Base-by-base conservation (phyloP, 2,888 invertebrate species). In the Limenitis camilla region DNA sequence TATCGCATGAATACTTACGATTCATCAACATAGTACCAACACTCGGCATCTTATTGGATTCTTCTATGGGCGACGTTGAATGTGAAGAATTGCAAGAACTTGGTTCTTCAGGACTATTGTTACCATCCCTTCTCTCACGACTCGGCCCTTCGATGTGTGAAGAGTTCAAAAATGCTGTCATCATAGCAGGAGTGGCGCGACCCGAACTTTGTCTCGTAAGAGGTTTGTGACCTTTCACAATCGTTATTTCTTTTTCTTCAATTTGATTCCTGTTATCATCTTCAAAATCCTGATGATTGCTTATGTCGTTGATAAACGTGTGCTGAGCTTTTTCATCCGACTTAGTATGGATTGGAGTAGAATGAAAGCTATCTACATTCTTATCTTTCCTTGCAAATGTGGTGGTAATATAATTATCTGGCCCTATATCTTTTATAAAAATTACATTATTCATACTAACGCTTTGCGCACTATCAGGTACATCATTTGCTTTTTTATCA, bases 331-430 rank as follows among this genome's bases (percentile, higher is more conserved):
- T 88, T 61, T 88, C 88, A 65, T 87, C 86, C 45, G 88, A 88
- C 60, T 78, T 80, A 35, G 81, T 71, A 61, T 80, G 82, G 56
- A 79, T 85, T 47, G 83, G 81, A 47, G 86, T 81, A 33, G 78
- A 61, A 56, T 66, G 77, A 39, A 73, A 74, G 43, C 77, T 73
- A 55, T 84, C 84, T 5, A 66, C 67, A 19, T 71, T 68, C 60
- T 80, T 84, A 49, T 83, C 81, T 64, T 79, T 71, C 78, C 91
- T 77, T 64, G 89, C 82, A 79, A 88, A 86, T 42, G 90, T 89
- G 41, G 92, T 92, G 56, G 91, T 92, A 47, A 93, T 92, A 71
- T 93, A 93, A 77, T 92, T 93, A 76, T 93, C 92, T 45, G 91
- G 90, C 41, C 92, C 92, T 63, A 92, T 92, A 71, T 92, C 90